Evolutionary conservation across 2,797 vertebrate species (phyloP).

Genomic region (Ptychadena robeensis): DNA sequence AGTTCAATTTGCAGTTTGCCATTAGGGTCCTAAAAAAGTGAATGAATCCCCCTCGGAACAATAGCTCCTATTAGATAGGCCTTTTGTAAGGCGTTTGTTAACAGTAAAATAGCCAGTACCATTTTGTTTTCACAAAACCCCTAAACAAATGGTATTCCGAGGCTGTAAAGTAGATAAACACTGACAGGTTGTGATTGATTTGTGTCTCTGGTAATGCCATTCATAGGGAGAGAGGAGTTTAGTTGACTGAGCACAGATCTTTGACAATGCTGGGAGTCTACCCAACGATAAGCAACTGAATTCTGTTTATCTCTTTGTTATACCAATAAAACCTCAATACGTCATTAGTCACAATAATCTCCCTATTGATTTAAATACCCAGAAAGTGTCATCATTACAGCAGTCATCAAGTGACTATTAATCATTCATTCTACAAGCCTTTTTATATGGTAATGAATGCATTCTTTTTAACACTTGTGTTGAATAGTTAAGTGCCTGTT

Average conservation of each 20-base stretch:
- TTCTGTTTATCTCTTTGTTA: slow-evolving; percentile 39
- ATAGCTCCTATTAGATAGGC: neutral
- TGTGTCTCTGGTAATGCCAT: slow-evolving; percentile 48
- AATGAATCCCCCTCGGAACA: slow-evolving; percentile 10
- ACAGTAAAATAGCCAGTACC: slow-evolving; percentile 30
- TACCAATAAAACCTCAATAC: slow-evolving; percentile 4
- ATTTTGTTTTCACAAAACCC: slow-evolving; percentile 36
- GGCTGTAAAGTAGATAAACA: slow-evolving; percentile 57
- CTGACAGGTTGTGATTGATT: slow-evolving; percentile 58
- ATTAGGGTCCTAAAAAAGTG: slow-evolving; percentile 50
- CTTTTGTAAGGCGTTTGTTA: slow-evolving; percentile 48
- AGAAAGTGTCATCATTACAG: slow-evolving; percentile 5
- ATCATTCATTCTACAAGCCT: neutral
- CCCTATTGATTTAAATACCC: neutral
- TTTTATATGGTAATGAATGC: neutral
- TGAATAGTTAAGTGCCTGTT: neutral
- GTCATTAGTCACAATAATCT: slow-evolving; percentile 6
- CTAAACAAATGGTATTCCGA: slow-evolving; percentile 22
- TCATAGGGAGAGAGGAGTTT: slow-evolving; percentile 15
- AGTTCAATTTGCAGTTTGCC: slow-evolving; percentile 54
- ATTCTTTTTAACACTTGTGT: neutral
- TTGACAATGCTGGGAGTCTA: slow-evolving; percentile 19
- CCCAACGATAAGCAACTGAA: neutral
- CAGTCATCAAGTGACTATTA: neutral
- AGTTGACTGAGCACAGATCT: slow-evolving; percentile 3